Evolutionary conservation across 2,888 invertebrate species (phyloP).

Genomic region (Ophioninae sp.): DNA sequence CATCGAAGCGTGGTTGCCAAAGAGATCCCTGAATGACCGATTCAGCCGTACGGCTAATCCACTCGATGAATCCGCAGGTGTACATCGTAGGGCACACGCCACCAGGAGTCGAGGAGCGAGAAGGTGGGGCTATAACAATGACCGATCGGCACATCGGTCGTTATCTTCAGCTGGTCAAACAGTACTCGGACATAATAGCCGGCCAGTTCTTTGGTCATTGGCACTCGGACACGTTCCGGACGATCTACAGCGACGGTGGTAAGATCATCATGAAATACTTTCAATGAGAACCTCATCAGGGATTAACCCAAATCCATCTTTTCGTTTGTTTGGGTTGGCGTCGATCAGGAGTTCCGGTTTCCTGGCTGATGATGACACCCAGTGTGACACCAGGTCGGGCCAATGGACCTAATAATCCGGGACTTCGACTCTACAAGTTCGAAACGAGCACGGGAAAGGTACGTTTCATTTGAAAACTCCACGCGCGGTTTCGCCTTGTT

Average conservation of each 20-base stretch:
- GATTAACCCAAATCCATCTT: background rate
- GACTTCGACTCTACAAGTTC: conserved; percentile 93
- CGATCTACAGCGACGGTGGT: conserved; percentile 91
- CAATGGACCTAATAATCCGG: conserved; percentile 92
- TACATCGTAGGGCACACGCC: conserved; percentile 95
- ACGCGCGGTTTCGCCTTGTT: background rate
- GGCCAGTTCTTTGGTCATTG: conserved; percentile 97
- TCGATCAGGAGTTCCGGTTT: conserved; percentile 88
- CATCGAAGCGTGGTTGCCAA: too few species aligned
- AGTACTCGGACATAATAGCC: conserved; percentile 90
- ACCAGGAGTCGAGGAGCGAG: conserved; percentile 92
- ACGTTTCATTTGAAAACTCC: conserved; percentile 67
- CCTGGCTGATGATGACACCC: conserved; percentile 94
- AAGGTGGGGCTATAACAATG: conserved; percentile 86
- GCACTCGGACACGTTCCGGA: conserved; percentile 94
- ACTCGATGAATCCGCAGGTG: conserved; percentile 83
- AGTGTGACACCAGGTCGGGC: conserved; percentile 93
- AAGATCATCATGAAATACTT: conserved; percentile 69
- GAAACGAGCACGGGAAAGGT: conserved; percentile 94
- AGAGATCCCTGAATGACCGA: background rate
- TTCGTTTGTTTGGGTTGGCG: background rate
- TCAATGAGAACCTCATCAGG: background rate
- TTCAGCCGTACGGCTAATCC: background rate
- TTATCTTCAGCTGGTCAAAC: conserved; percentile 89
- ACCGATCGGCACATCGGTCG: conserved; percentile 89